These are phyloP conservation scores for Heterotilapia buettikoferi DNA, from an alignment of 2,113 vertebrate species.

Conservation along the genomic window DNA sequence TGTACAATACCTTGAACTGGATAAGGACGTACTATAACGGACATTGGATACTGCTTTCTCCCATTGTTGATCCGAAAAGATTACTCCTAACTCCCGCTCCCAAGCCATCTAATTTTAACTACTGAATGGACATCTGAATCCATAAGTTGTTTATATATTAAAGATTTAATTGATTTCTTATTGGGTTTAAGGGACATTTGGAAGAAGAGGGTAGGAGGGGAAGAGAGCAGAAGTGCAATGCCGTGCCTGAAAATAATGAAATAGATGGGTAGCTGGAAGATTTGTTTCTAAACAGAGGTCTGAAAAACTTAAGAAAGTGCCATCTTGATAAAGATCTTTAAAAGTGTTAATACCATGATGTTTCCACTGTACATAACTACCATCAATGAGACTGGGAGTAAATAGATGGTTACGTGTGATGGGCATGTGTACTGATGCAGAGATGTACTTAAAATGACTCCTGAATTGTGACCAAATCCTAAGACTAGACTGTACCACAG, in stretches of 20 bases:
- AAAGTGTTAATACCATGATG: not conserved
- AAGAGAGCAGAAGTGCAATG: not conserved
- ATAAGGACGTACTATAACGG: not conserved
- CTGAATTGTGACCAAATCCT: not conserved
- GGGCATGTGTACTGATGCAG: not conserved
- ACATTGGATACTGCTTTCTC: not conserved
- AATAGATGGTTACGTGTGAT: not conserved
- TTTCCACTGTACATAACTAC: not conserved
- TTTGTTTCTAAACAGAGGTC: not conserved
- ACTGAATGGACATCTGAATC: not conserved
- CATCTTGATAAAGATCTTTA: not conserved
- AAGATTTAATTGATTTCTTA: not conserved
- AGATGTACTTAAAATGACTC: not conserved
- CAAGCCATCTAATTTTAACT: not conserved
- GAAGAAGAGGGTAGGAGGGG: not conserved
- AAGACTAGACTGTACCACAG: not conserved
- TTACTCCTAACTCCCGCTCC: not conserved
- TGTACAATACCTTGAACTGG: not conserved
- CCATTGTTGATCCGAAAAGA: not conserved
- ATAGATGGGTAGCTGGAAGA: not conserved
- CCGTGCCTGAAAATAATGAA: not conserved
- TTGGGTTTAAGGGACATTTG: not conserved
- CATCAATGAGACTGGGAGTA: accelerated
- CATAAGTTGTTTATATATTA: not conserved
- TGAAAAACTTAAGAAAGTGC: not conserved